Evolutionary conservation across 2,888 invertebrate genomes (phyloP), one percentile per base, ranked within the genome.

Genomic region (Ormia ochracea): DNA sequence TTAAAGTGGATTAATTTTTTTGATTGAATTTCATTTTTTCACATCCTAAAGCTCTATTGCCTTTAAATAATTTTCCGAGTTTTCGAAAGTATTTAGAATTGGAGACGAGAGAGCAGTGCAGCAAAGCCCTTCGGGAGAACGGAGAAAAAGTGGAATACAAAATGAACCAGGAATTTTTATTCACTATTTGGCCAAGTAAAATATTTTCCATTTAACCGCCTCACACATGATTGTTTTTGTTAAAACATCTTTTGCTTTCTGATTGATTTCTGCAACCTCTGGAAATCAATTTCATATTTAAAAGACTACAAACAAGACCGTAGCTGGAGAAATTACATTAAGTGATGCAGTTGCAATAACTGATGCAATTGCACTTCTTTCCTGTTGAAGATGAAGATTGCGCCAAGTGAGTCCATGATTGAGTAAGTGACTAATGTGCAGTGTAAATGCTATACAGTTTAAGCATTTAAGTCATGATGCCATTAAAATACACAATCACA

Each of bases 401-500:
- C 61, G 66, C 66, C 56, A 74, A 74, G 65, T 74, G 58, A 74
- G 14, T 74, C 65, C 56, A 66, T 74, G 38, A 63, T 28, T 45
- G 66, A 75, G 43, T 52, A 45, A 56, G 45, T 69, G 28, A 61
- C 31, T 69, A 38, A 59, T 75, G 75, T 54, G 54, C 54, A 28
- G 23, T 56, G 31, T 26, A 50, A 65, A 63, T 70, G 63, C 56
- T 63, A 65, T 48, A 77, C 69, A 70, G 54, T 70, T 63, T 56
- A 77, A 56, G 59, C 76, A 77, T 77, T 77, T 70, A 77, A 33
- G 56, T 41, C 56, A 70, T 69, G 41, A 70, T 70, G 56, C 56
- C 63, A 77, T 68, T 59, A 75, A 74, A 50, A 74, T 68, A 33
- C 17, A 41, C 38, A 9, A 48, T 17, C 12, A 36, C 23, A 45